Evolutionary conservation across 2,797 vertebrate genomes (phyloP), one percentile per base, ranked within the genome.

Genomic region (Hyperoplus immaculatus): DNA sequence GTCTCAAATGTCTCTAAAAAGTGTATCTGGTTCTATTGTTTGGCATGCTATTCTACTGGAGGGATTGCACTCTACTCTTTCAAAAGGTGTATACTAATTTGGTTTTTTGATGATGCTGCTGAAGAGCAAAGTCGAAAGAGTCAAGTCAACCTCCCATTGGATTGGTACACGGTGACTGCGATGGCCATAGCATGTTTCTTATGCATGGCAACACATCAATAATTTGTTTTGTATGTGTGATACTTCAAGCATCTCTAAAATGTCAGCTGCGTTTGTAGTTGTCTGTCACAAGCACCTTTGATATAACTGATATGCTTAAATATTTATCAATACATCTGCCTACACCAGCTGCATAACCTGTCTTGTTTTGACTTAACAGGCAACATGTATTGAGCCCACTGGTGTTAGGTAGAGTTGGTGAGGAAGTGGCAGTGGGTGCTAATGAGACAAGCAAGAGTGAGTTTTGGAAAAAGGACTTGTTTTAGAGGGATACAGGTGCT

Each of bases 51-150:
- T 46, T 65, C 45, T 29, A 13, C 41, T 45, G 51, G 43, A 72
- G 39, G 49, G 51, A 76, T 64, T 54, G 60, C 36, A 57, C 11
- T 8, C n/a, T n/a, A 46, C 78, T 77, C 42, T 62, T 56, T 10
- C 8, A 38, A 68, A 80, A 69, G 16, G 81, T 64, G 50, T 62
- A 72, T 66, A 51, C 51, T 69, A 57, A 66, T 78, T 75, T 77
- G 60, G 46, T 59, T 67, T 70, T 77, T 83, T 74, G 10, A 75
- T 67, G 54, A 73, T 66, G 45, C 41, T 59, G 54, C 46, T 15
- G 41, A n/a, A 81, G 45, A 50, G 60, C 54, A 29, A 56, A 38
- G 15, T 56, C 29, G 3, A 29, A 29, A 29, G 29, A 49, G 45
- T 41, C 42, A 8, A 56, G 61, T 29, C 29, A 62, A 57, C 70